A percentile compares a stretch with the other conserved stretches of the same genome.
phyloP scores from a whole-genome alignment of 2,888 invertebrate species.

The Melinaea menophilus region DNA sequence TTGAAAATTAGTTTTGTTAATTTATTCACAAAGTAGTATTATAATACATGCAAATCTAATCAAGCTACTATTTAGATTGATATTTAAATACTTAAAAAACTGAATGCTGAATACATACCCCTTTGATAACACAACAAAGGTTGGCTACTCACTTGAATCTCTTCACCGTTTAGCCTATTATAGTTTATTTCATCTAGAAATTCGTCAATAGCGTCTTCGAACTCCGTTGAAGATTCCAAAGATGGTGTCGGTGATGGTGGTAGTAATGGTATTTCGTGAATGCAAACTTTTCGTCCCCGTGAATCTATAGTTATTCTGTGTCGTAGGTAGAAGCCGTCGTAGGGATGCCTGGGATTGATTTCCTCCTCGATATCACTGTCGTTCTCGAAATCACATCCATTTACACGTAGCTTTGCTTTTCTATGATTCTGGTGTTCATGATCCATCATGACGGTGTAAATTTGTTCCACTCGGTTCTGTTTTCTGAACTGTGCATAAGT shows the following conservation, averaged over 20 bases:
- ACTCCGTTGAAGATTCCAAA: slow-evolving; percentile 45
- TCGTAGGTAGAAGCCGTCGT: slow-evolving; percentile 70
- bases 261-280: slow-evolving; percentile 61
- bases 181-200: slow-evolving; percentile 28
- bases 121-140: slow-evolving; percentile 21
- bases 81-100: slow-evolving; percentile 33
- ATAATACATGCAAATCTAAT: slow-evolving; percentile 45
- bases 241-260: slow-evolving; percentile 51
- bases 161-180: slow-evolving; percentile 39
- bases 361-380: slow-evolving; percentile 57
- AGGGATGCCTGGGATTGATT: slow-evolving; percentile 65
- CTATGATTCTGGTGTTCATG: slow-evolving; percentile 37
- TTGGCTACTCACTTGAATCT: slow-evolving; percentile 57
- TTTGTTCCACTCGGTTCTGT: slow-evolving; percentile 36
- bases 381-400: slow-evolving; percentile 51
- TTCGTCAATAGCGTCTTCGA: slow-evolving; percentile 38
- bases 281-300: slow-evolving; percentile 63
- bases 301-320: slow-evolving; percentile 63
- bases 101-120: slow-evolving; percentile 33
- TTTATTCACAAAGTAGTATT: slow-evolving; percentile 36
- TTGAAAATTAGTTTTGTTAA: slow-evolving; percentile 24
- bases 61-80: slow-evolving; percentile 14
- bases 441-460: slow-evolving; percentile 50
- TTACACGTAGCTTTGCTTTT: slow-evolving; percentile 40
- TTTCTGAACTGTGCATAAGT: slow-evolving; percentile 18